Evolutionary conservation across 2,888 invertebrate species (phyloP).

Genomic region (Folsomia manolachei): DNA sequence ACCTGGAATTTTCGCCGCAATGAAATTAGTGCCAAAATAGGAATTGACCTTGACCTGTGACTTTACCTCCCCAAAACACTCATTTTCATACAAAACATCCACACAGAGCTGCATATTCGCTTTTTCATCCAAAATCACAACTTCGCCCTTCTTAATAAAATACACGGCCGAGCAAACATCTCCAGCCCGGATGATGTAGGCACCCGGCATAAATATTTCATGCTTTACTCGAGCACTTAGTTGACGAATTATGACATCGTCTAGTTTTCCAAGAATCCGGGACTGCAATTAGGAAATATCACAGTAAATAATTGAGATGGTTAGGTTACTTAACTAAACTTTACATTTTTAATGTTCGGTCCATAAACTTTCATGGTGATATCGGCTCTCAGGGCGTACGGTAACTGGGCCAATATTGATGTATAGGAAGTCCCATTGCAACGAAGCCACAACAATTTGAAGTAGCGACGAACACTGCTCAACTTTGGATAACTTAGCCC

Average conservation of each 20-base stretch:
- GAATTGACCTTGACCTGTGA: too few relatives aligned
- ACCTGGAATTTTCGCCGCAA: conserved; percentile 29
- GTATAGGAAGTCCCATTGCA: conserved; percentile 36
- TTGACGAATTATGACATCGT: conserved; percentile 43
- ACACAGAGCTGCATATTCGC: conserved; percentile 42
- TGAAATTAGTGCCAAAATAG: background rate
- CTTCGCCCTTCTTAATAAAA: conserved; percentile 47
- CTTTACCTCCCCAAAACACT: conserved; percentile 48
- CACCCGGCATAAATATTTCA: conserved; percentile 44
- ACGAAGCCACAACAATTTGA: conserved; percentile 36
- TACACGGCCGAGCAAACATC: conserved; percentile 46
- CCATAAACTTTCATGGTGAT: conserved; percentile 46
- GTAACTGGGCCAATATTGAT: conserved; percentile 35
- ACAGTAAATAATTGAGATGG: background rate
- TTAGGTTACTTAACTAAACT: background rate
- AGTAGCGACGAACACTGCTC: conserved; percentile 38
- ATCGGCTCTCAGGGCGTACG: conserved; percentile 43
- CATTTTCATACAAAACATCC: conserved; percentile 42
- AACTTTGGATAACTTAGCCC: conserved; percentile 39
- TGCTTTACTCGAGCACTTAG: conserved; percentile 40
- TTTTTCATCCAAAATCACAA: conserved; percentile 46
- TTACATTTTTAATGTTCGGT: conserved; percentile 40
- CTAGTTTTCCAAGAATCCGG: conserved; percentile 39
- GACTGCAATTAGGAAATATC: conserved; percentile 34
- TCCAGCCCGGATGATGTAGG: conserved; percentile 42